Evolutionary conservation across 1,140 invertebrate species (phyloP).

Genomic region (Tribolium madens): DNA sequence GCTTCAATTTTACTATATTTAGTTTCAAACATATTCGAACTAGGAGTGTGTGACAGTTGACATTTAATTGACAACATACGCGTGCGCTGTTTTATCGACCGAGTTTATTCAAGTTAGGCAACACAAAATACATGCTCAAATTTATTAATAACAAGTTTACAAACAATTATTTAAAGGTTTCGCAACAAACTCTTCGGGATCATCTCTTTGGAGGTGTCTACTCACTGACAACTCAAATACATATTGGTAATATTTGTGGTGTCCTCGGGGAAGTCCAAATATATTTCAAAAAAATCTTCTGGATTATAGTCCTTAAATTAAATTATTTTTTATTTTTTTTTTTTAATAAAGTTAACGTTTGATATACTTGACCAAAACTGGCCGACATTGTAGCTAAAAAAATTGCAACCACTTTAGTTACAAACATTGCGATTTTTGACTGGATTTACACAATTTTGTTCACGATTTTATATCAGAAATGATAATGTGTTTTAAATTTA

Average conservation of each 20-base stretch:
- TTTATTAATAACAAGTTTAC: not conserved
- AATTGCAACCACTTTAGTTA: too few relatives aligned
- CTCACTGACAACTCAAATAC: not conserved
- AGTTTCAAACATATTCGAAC: not conserved
- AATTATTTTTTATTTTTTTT: too few relatives aligned
- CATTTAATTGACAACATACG: not conserved
- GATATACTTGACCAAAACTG: too few relatives aligned
- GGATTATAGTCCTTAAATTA: too few relatives aligned
- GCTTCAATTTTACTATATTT: not conserved
- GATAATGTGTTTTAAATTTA: too few relatives aligned
- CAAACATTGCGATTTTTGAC: too few relatives aligned
- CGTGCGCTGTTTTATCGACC: constrained; percentile 1
- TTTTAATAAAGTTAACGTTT: too few relatives aligned
- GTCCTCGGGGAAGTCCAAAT: constrained; percentile 5
- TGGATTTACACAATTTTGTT: too few relatives aligned
- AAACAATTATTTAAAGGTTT: not conserved
- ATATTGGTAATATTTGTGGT: constrained; percentile 4
- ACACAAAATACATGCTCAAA: not conserved
- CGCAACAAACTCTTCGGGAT: not conserved
- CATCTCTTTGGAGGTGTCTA: not conserved
- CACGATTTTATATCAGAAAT: too few relatives aligned
- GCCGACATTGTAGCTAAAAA: too few relatives aligned
- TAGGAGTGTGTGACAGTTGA: not conserved
- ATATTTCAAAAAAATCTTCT: not conserved
- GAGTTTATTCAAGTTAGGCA: not conserved